Evolutionary conservation across 2,113 vertebrate species (phyloP), one percentile per base, ranked within the genome.

Genomic region (Malurus melanocephalus): DNA sequence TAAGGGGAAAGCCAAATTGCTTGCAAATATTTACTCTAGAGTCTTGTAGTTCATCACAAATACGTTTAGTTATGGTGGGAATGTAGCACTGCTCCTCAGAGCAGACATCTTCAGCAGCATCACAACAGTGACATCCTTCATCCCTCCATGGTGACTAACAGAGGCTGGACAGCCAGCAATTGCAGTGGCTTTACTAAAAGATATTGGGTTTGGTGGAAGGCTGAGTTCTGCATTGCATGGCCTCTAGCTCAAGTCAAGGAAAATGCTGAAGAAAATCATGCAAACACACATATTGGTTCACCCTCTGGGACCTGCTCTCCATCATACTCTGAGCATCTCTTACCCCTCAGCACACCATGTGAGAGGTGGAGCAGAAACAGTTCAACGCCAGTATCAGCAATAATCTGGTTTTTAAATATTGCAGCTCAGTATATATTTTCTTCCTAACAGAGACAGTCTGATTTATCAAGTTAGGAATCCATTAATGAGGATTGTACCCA

Each of bases 11-110:
- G 32, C 13, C 82, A 53, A 91, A 56, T 42, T 45, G 16, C 30
- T 48, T 40, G 23, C 26, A 33, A 52, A 73, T 82, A 46, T 75
- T 71, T 64, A 67, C 4, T 40, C 15, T 53, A 10, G 21, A 67
- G 24, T 51, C 60, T 16, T 16, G 6, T 19, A 51, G 35, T 32
- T 84, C 57, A 87, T 60, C 30, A 56, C 4, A 16, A n/a, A n/a
- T 78, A 77, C 40, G 6, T 48, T 89, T 67, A 74, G 13, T 18
- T 55, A 24, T 0, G 2, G 10, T 83, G 28, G 8, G 60, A 68
- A 48, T 2, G 19, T 32, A 72, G 45, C 9, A 24, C 3, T 0
- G 0, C 26, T 73, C 28, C 27, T 77, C 27, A 67, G 64, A 77
- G 30, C 18, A 55, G 48, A 20, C 16, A 52, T 73, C 38, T 61